Evolutionary conservation across 1,140 invertebrate genomes (phyloP).

Genomic region (Drosophila biarmipes): DNA sequence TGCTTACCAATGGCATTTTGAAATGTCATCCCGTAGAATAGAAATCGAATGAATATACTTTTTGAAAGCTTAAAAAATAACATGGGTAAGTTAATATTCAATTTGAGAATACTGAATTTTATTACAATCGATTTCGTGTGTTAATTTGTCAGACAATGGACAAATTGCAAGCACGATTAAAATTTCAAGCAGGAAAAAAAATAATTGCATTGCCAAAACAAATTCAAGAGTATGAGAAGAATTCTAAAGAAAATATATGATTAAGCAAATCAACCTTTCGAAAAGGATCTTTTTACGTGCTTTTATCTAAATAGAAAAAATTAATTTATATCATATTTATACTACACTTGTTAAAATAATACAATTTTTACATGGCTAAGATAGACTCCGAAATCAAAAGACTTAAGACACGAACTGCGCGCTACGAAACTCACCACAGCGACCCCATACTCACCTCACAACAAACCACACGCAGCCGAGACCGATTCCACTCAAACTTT

Average conservation of each 20-base stretch:
- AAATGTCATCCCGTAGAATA: constrained; percentile 13
- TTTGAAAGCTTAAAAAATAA: neutral
- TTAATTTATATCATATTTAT: neutral
- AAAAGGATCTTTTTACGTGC: too few species aligned
- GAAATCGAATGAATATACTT: neutral
- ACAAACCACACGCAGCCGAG: constrained; percentile 32
- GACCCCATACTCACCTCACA: constrained; percentile 14
- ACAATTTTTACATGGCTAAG: neutral
- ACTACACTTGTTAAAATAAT: neutral
- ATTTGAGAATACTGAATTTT: too few species aligned
- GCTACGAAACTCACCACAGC: constrained; percentile 13
- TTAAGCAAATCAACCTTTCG: too few species aligned
- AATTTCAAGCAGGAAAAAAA: too few species aligned
- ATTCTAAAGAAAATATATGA: too few species aligned
- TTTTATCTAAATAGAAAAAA: too few species aligned
- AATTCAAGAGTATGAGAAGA: too few species aligned
- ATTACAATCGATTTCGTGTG: too few species aligned
- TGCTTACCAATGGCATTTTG: constrained; percentile 2
- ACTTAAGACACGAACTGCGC: constrained; percentile 61
- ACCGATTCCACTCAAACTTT: constrained; percentile 39
- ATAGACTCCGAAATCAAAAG: constrained; percentile 39
- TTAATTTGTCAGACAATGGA: too few species aligned
- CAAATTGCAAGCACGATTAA: too few species aligned
- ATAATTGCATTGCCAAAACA: too few species aligned
- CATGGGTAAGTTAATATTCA: too few species aligned